phyloP scores from a whole-genome alignment of 2,888 invertebrate genomes.

The Terebella lapidaria region DNA sequence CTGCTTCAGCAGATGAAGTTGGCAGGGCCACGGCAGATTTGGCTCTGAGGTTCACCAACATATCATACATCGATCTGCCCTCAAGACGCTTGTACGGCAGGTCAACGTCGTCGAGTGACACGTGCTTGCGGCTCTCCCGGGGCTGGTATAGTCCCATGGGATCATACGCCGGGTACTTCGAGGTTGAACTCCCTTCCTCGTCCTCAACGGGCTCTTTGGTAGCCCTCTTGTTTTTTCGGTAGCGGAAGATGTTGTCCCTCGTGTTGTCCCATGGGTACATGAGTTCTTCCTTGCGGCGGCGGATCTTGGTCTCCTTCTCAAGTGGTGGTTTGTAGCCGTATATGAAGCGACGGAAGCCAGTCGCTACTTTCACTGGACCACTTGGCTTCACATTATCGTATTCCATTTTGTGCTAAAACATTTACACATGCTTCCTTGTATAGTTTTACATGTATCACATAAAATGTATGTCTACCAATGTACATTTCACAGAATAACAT shows the following conservation, averaged over 20 bases:
- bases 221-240: background rate
- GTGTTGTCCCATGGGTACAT: background rate
- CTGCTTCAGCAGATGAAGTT: no score
- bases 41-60: background rate
- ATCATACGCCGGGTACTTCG: background rate
- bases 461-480: no score
- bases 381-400: background rate
- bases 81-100: background rate
- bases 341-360: background rate
- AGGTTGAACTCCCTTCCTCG: no score
- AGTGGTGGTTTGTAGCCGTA: background rate
- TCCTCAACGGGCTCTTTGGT: background rate
- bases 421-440: no score
- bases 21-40: background rate
- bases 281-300: background rate
- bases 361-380: background rate
- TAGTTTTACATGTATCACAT: no score
- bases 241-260: background rate
- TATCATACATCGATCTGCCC: background rate
- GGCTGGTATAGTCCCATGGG: background rate
- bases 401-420: background rate
- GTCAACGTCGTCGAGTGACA: background rate
- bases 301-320: background rate
- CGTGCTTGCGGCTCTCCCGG: background rate
- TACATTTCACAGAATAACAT: no score